Evolutionary conservation across 2,113 vertebrate species (phyloP).

Genomic region (Anoura caudifer): DNA sequence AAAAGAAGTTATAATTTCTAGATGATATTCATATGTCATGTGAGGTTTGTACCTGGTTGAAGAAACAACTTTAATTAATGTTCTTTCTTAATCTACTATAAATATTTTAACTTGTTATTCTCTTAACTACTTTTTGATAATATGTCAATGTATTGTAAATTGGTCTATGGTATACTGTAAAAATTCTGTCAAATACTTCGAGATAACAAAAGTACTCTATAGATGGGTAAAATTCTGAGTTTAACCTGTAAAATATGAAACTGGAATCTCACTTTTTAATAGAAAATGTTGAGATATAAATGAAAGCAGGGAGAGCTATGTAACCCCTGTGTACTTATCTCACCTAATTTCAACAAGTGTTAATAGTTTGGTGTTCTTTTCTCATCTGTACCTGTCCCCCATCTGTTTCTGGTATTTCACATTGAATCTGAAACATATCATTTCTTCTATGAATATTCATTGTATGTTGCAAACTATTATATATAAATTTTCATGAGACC

Average conservation of each 20-base stretch:
- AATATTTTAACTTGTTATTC: background rate
- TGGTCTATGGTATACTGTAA: background rate
- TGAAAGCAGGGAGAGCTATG: background rate
- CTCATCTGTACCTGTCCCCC: background rate
- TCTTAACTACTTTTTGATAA: background rate
- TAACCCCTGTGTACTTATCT: background rate
- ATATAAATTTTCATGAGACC: background rate
- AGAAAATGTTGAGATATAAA: background rate
- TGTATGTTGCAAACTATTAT: background rate
- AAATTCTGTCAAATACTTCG: background rate
- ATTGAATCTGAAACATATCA: background rate
- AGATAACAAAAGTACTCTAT: background rate
- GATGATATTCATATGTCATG: background rate
- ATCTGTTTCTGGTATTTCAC: background rate
- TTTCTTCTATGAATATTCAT: background rate
- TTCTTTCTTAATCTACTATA: background rate
- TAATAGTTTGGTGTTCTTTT: background rate
- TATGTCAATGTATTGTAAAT: conserved; percentile 14
- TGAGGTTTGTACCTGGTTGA: background rate
- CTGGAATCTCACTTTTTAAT: background rate
- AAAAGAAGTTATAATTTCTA: background rate
- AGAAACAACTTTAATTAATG: background rate
- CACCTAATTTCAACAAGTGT: background rate
- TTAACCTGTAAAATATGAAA: conserved; percentile 1
- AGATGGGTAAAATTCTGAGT: background rate